Base-by-base conservation (phyloP, 2,797 vertebrate genomes). In the Gadopsis bispinosus region DNA sequence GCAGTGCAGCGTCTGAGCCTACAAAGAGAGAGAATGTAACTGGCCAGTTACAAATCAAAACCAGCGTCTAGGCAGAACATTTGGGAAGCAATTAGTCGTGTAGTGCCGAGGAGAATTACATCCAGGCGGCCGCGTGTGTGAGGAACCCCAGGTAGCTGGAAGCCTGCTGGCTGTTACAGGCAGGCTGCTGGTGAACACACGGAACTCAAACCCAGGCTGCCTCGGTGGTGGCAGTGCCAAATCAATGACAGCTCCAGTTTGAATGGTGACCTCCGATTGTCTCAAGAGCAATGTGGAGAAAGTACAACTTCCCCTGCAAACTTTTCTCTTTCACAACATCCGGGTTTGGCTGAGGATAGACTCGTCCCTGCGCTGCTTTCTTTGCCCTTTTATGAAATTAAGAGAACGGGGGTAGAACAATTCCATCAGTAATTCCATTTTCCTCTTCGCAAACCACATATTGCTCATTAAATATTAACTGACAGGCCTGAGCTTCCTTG, bases 401-500 rank as follows among this genome's bases (percentile, higher is more conserved):
- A 82, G 71, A 84, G 68, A 73, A 26, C 26, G 26, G 4, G 80
- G 37, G 53, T 56, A 67, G 76, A 84, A 86, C 89, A 88, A 87
- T 89, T 80, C 89, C 83, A 92, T 93, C 87, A 91, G 88, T 82
- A 87, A 91, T 91, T 90, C 83, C 81, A 87, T 91, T 92, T 93
- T 86, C 89, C 74, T 86, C 80, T 73, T 84, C 53, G 53, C 87
- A 87, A 85, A 88, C 74, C 64, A 79, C 83, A 89, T 87, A 91
- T 93, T 91, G 90, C 88, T 92, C 88, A 93, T 94, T 92, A 95
- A 94, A 93, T 91, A 93, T 93, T 91, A 92, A 92, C 83, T 78
- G 83, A 75, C 71, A 79, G 78, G 75, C 81, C 70, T 54, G 62
- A 69, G 80, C 83, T 60, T 77, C 67, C 70, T 58, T 83, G 92